Evolutionary conservation across 2,113 vertebrate genomes (phyloP).

Genomic region (Diadophis punctatus): DNA sequence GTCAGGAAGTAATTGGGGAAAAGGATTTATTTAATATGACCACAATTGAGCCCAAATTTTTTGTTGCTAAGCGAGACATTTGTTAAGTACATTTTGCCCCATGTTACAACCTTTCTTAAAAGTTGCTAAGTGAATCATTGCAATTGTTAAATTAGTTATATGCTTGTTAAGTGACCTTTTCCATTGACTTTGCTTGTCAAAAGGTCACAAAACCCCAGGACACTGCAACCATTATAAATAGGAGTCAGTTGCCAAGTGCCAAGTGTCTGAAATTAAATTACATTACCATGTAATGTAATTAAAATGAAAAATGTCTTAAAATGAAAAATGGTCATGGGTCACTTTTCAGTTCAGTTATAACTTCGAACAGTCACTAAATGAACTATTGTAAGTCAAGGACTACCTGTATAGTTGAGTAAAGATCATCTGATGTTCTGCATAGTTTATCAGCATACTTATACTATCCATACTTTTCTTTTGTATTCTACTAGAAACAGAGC

Average conservation of each 20-base stretch:
- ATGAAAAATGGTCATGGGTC: neutral
- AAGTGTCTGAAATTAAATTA: neutral
- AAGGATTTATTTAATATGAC: neutral
- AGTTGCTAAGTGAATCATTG: neutral
- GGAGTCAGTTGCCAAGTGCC: neutral
- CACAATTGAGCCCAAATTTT: neutral
- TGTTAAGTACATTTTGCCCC: neutral
- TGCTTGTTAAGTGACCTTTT: neutral
- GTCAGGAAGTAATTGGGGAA: rapidly evolving
- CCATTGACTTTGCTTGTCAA: neutral
- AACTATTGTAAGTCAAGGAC: neutral
- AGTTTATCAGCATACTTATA: conserved; percentile 8
- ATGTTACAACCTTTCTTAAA: neutral
- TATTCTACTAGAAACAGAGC: neutral
- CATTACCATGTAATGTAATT: neutral
- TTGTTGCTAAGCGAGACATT: neutral
- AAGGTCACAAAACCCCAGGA: neutral
- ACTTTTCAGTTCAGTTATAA: neutral
- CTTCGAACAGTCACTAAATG: neutral
- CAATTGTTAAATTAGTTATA: neutral
- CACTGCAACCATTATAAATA: neutral
- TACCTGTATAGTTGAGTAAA: neutral
- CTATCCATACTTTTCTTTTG: neutral
- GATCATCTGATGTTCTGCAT: conserved; percentile 12
- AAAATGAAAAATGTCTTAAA: neutral